Base-by-base conservation (phyloP, 2,888 invertebrate species). In the Palloptera scutellata region DNA sequence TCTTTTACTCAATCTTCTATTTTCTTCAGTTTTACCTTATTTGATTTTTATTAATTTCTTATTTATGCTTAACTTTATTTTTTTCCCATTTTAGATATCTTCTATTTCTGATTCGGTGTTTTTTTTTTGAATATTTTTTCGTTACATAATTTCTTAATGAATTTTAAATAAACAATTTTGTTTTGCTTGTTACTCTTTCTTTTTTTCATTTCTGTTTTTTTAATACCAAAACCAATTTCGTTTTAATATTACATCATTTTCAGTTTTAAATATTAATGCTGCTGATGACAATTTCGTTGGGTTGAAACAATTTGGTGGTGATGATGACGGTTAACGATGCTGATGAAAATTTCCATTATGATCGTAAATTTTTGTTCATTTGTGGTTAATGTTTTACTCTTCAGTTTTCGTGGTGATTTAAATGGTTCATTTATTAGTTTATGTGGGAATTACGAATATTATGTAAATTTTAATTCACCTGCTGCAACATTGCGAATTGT, bases 371-470 rank as follows among this genome's bases (percentile, higher is more conserved):
- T 48, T 48, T 48, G 48, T 13, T 1, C 48, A 1, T 13, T 45
- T 10, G 11, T 12, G 45, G 11, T 13, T 10, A 1, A 1, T 13
- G 48, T 15, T 48, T 48, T 30, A 4, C 3, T 30, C 3, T 30
- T 30, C 6, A 30, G 30, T 30, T 30, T 30, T 30, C 6, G 30
- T 30, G 2, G 30, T 30, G 30, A 30, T 30, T 30, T 30, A 30
- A n/a, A 30, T 6, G 6, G 30, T 30, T 30, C 30, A 30, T 30
- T 30, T 30, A 30, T 30, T 30, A 6, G 30, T 30, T 30, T 53
- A 11, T 53, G 53, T 17, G 53, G 19, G 53, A 53, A 53, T 53
- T 53, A 53, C 53, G 20, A 53, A 53, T 15, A 53, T 53, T 53
- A 53, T 53, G 20, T 19, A 17, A 53, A 53, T 53, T 19, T 53